Conservation (phyloP, 1,140 invertebrate species). For the Lepidurus apus region DNA sequence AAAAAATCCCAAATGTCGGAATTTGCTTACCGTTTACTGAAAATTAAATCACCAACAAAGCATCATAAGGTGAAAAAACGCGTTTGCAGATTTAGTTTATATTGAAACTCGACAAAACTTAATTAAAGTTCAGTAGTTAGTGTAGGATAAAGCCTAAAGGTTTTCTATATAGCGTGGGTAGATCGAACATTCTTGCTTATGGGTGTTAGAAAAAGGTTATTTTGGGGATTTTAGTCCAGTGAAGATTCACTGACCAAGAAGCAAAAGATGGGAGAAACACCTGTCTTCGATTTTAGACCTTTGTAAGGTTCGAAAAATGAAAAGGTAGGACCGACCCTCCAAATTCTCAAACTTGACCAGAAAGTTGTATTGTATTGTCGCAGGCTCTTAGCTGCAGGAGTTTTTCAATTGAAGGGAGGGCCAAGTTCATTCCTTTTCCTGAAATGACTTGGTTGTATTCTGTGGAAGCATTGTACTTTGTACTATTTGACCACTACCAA, state of each 20-base stretch:
- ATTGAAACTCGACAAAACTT: too few species aligned
- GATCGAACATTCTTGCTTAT: neutral
- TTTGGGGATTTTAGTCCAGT: neutral
- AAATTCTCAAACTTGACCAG: neutral
- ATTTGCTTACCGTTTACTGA: too few species aligned
- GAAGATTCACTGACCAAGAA: neutral
- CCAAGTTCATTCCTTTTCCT: neutral
- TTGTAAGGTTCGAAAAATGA: neutral
- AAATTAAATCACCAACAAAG: too few species aligned
- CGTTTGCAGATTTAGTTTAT: too few species aligned
- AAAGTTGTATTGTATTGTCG: slow-evolving; percentile 3
- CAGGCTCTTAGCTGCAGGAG: neutral
- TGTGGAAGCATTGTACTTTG: neutral
- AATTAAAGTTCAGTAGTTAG: neutral
- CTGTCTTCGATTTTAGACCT: neutral
- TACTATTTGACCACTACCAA: neutral
- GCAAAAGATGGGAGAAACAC: neutral
- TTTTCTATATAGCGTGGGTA: neutral
- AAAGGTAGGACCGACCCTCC: neutral
- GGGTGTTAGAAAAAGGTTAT: neutral
- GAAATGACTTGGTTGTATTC: neutral
- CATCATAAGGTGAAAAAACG: too few species aligned
- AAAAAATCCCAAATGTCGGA: too few species aligned
- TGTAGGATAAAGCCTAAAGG: neutral
- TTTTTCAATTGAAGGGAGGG: neutral